Evolutionary conservation across 2,888 invertebrate genomes (phyloP), one percentile per base, ranked within the genome.

Genomic region (Cacoxenus indagator): DNA sequence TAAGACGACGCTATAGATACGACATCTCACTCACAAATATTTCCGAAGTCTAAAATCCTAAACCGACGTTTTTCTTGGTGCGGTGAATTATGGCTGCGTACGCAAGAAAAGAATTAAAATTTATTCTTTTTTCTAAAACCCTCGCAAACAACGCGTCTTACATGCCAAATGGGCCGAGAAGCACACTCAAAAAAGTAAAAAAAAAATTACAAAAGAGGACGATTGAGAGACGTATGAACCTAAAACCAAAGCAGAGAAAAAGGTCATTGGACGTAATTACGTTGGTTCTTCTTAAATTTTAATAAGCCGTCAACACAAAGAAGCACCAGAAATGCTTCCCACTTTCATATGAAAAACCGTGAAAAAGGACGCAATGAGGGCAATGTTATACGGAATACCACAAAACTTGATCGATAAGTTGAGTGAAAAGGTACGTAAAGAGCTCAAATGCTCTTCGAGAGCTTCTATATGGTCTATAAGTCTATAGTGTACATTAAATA

Each of bases 1-100:
- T 75, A 73, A 74, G 67, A 83, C 80, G 83, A 80, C 69, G 64
- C 68, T n/a, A n/a, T n/a, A n/a, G n/a, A n/a, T n/a, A n/a, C n/a
- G n/a, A n/a, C 31, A 37, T 14, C 37, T 37, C 37, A 2, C 37
- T 0, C 14, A 11, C 37, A 37, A 37, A 4, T 14, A 37, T 14
- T 37, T 37, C 11, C 19, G 11, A 24, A 24, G 11, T 24, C 2
- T 1, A 55, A 17, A 17, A 55, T 11, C 8, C 31, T 29, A 31
- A 17, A 5, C n/a, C n/a, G n/a, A n/a, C n/a, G n/a, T n/a, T n/a
- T n/a, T n/a, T n/a, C n/a, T n/a, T n/a, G n/a, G 37, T 22, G n/a
- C 27, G 29, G 22, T 22, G 22, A 51, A 19, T 51, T 51, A 51
- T 19, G 51, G 51, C 22, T 26, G n/a, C 46, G 43, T 45, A 45